Evolutionary conservation across 2,113 vertebrate species (phyloP).

Genomic region (Channa maculata): DNA sequence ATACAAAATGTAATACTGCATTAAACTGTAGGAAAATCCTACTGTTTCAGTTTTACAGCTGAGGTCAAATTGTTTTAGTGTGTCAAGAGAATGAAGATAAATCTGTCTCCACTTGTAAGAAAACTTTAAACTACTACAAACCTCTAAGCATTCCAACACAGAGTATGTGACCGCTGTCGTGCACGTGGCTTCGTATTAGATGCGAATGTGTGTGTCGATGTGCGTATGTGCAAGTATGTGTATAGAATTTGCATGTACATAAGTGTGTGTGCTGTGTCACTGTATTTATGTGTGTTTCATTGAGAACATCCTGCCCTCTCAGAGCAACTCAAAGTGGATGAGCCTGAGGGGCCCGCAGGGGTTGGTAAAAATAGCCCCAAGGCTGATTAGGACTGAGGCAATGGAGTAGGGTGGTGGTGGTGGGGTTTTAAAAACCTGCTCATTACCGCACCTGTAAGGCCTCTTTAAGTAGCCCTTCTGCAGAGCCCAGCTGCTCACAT

Average conservation of each 20-base stretch:
- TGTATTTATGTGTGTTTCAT: constrained; percentile 41
- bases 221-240: constrained; percentile 22
- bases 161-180: constrained; percentile 19
- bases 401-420: constrained; percentile 35
- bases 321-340: constrained; percentile 75
- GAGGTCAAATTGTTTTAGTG: constrained; percentile 1
- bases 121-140: constrained; percentile 44
- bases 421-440: constrained; percentile 81
- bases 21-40: constrained; percentile 6
- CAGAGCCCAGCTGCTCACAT: constrained; percentile 79
- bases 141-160: constrained; percentile 15
- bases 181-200: constrained; percentile 53
- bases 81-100: constrained; percentile 37
- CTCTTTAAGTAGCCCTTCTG: constrained; percentile 75
- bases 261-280: constrained; percentile 57
- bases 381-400: constrained; percentile 81
- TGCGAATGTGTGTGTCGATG: constrained; percentile 28
- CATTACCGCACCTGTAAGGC: constrained; percentile 84
- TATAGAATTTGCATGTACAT: constrained; percentile 50
- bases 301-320: constrained; percentile 67
- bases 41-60: constrained; percentile 19
- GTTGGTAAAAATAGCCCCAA: constrained; percentile 83
- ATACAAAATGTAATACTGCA: background rate
- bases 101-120: constrained; percentile 18
- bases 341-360: constrained; percentile 76